These are phyloP conservation scores for Albula glossodonta DNA, from an alignment of 2,113 vertebrate species.

Conservation along the genomic window DNA sequence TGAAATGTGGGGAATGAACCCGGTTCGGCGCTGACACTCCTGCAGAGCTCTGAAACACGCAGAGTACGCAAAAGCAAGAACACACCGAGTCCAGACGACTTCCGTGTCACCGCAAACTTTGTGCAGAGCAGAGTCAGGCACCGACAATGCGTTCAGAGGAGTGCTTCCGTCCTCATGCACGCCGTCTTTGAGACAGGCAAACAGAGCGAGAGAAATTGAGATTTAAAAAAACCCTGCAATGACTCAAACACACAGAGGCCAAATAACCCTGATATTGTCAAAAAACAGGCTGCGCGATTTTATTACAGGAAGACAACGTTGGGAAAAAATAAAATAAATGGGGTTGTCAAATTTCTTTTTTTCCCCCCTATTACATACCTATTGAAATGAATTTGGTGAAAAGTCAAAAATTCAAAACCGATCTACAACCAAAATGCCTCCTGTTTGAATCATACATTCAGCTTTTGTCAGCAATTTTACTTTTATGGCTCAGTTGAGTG, in stretches of 20 bases:
- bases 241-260: constrained; percentile 25
- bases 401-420: constrained; percentile 24
- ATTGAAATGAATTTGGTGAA: not conserved
- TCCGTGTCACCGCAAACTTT: not conserved
- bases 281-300: constrained; percentile 3
- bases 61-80: not conserved
- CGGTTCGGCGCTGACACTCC: not conserved
- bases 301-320: constrained; percentile 9
- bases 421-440: constrained; percentile 6
- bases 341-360: not conserved
- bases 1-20: not conserved
- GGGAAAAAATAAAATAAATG: not conserved
- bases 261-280: not conserved
- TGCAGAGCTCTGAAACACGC: not conserved
- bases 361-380: not conserved
- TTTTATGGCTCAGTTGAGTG: constrained; percentile 73
- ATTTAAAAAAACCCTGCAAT: constrained; percentile 24
- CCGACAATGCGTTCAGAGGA: not conserved
- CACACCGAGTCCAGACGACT: not conserved
- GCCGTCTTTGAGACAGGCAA: not conserved
- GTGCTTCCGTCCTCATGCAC: not conserved
- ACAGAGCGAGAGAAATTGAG: not conserved
- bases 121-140: constrained; percentile 7
- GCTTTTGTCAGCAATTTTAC: constrained; percentile 37
- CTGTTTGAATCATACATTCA: constrained; percentile 44